Conservation (phyloP, 2,797 vertebrate genomes). For the Galaxias olidus region DNA sequence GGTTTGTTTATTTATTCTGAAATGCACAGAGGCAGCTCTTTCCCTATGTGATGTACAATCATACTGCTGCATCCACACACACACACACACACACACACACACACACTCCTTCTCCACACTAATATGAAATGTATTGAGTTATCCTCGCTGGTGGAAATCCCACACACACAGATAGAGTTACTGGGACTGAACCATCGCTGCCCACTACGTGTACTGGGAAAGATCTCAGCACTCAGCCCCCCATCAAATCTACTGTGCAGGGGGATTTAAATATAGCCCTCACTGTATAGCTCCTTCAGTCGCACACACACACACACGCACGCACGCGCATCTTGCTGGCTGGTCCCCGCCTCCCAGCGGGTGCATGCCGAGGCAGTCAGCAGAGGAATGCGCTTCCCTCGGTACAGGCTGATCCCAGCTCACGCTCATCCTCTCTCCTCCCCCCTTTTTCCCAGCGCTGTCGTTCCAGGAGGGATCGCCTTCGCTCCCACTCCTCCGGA, state of each 20-base stretch:
- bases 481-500: background rate
- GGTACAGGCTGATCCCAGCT: background rate
- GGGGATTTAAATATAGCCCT: slow-evolving; percentile 11
- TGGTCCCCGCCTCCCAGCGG: background rate
- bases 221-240: background rate
- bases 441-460: background rate
- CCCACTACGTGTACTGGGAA: background rate
- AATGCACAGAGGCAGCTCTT: background rate
- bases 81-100: background rate
- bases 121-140: background rate
- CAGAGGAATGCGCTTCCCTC: background rate
- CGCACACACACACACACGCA: slow-evolving; percentile 10
- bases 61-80: background rate
- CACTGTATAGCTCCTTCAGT: background rate
- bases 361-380: background rate
- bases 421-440: background rate
- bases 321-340: background rate
- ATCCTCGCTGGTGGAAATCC: no score
- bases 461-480: slow-evolving; percentile 1
- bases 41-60: background rate
- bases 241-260: background rate
- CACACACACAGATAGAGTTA: background rate
- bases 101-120: background rate
- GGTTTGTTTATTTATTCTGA: background rate
- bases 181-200: background rate